phyloP scores from a whole-genome alignment of 2,113 vertebrate species.

The Chunga burmeisteri region DNA sequence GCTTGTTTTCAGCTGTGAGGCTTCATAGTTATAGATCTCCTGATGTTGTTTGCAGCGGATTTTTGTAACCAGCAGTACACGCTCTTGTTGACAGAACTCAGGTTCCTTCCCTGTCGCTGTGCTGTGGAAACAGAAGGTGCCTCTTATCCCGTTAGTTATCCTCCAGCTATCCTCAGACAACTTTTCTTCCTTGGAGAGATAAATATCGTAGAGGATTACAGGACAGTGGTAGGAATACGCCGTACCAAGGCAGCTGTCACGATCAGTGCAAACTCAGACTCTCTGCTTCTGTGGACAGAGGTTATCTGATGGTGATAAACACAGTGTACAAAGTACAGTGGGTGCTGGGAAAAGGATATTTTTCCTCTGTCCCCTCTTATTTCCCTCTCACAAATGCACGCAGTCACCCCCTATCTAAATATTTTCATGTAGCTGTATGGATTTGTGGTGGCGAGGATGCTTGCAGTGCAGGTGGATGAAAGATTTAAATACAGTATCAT shows the following conservation, averaged over 20 bases:
- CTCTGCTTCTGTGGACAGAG: background rate
- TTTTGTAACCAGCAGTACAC: background rate
- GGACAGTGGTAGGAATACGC: background rate
- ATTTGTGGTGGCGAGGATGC: background rate
- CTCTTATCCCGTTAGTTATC: background rate
- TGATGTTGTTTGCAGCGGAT: background rate
- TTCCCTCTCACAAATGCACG: background rate
- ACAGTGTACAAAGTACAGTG: background rate
- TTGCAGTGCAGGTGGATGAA: background rate
- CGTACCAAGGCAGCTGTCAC: background rate
- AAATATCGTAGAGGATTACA: background rate
- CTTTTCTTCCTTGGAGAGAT: background rate
- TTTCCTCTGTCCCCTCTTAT: background rate
- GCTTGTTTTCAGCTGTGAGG: background rate
- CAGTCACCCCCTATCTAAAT: background rate
- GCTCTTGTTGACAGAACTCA: background rate
- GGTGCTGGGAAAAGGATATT: background rate
- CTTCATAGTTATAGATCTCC: background rate
- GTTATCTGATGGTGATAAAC: background rate
- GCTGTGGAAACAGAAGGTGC: background rate
- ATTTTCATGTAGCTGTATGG: background rate
- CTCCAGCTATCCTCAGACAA: background rate
- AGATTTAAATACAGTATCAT: background rate
- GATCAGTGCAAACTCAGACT: background rate
- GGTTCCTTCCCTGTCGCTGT: background rate